A percentile compares a stretch with the other conserved stretches of the same genome.
Conservation (phyloP, 2,797 vertebrate species). For the Intellagama lesueurii region DNA sequence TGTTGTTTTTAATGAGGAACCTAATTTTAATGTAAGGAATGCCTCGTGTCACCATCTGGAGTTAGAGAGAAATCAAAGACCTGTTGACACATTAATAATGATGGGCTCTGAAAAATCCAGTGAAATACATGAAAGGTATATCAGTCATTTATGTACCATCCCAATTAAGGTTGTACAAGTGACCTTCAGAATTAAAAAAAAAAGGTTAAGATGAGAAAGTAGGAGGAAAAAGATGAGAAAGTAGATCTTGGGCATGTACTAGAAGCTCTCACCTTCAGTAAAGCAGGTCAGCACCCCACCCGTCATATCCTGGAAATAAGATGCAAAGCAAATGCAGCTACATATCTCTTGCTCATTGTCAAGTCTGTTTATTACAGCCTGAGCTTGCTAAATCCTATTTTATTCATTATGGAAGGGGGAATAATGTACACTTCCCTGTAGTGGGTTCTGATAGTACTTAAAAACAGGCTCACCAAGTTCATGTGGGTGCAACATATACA, state of each 20-base stretch:
- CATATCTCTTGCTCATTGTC: neutral
- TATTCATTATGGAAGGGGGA: neutral
- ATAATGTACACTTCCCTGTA: neutral
- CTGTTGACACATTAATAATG: constrained; percentile 56
- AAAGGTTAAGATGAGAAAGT: neutral
- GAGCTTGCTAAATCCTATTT: neutral
- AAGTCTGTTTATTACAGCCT: neutral
- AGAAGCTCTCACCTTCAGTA: neutral
- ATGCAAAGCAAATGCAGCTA: neutral
- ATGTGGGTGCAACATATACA: neutral
- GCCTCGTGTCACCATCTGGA: constrained; percentile 57
- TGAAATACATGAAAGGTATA: constrained; percentile 17
- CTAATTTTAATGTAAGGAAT: constrained; percentile 52
- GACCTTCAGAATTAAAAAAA: constrained; percentile 18
- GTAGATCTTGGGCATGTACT: accelerated
- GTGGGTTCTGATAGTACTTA: neutral
- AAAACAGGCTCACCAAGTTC: neutral
- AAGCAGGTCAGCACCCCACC: neutral
- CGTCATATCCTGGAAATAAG: too few relatives aligned
- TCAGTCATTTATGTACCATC: constrained; percentile 37
- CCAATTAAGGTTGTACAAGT: constrained; percentile 9
- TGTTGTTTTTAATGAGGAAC: neutral
- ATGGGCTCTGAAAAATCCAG: constrained; percentile 31
- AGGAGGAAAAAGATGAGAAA: neutral
- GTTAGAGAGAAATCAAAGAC: constrained; percentile 38